Evolutionary conservation across 2,797 vertebrate genomes (phyloP).

Genomic region (Enteromius anoplus): DNA sequence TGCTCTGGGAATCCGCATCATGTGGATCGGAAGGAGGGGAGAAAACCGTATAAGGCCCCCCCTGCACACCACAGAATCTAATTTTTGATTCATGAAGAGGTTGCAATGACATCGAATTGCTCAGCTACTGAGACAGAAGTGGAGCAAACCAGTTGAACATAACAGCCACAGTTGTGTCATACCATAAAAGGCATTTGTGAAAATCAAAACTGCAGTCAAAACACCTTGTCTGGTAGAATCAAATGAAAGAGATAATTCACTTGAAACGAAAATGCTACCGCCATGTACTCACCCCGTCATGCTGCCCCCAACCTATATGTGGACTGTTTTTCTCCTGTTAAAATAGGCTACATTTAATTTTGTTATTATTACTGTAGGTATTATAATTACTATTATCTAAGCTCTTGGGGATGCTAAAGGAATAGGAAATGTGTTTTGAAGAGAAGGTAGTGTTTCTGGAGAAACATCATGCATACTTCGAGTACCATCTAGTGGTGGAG

Average conservation of each 20-base stretch:
- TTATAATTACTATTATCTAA: neutral
- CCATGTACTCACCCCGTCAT: neutral
- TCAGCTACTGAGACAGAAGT: slow-evolving; percentile 1
- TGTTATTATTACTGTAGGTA: neutral
- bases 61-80: slow-evolving; percentile 27
- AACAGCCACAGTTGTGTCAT: slow-evolving; percentile 1
- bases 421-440: neutral
- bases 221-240: neutral
- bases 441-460: neutral
- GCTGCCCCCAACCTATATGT: neutral
- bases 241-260: neutral
- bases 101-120: slow-evolving; percentile 27
- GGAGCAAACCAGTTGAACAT: slow-evolving; percentile 8
- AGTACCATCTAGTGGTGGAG: slow-evolving; percentile 46
- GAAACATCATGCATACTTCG: neutral
- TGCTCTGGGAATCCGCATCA: slow-evolving; percentile 40
- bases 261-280: neutral
- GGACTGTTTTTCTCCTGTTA: neutral
- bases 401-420: neutral
- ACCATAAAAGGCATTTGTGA: neutral
- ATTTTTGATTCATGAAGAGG: slow-evolving; percentile 36
- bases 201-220: slow-evolving; percentile 5
- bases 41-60: slow-evolving; percentile 23
- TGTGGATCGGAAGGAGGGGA: slow-evolving; percentile 39
- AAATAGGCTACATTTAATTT: neutral